These are phyloP conservation scores for Lacerta viridis DNA, from an alignment of 2,797 vertebrate genomes.

Conservation along the genomic window DNA sequence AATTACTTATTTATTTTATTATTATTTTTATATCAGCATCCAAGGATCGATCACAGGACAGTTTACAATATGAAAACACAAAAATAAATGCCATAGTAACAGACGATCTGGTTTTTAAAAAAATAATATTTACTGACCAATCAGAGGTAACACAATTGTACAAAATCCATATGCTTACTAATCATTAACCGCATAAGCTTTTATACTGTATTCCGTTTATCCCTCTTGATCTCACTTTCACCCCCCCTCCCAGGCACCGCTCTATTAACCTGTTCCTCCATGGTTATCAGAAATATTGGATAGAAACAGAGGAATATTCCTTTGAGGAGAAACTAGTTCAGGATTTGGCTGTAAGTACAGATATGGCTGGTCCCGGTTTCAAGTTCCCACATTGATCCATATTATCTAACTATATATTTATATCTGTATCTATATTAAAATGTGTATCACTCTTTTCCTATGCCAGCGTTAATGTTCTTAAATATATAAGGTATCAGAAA, in stretches of 20 bases:
- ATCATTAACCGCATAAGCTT: constrained; percentile 87
- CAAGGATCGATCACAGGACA: too few relatives aligned
- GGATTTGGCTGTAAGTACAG: constrained; percentile 99
- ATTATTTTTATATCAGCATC: not conserved
- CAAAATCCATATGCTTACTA: constrained; percentile 85
- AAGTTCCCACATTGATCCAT: constrained; percentile 61
- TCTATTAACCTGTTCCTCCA: constrained; percentile 99
- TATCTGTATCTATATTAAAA: constrained; percentile 39
- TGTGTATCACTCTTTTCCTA: constrained; percentile 41
- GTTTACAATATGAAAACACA: too few relatives aligned
- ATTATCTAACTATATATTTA: constrained; percentile 35
- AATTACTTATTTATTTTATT: constrained; percentile 35
- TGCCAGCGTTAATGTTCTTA: constrained; percentile 45
- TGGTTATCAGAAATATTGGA: constrained; percentile 99
- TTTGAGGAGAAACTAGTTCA: constrained; percentile 99
- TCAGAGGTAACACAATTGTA: constrained; percentile 88
- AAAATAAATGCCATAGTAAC: too few relatives aligned
- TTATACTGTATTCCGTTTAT: constrained; percentile 83
- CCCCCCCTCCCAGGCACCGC: constrained; percentile 94
- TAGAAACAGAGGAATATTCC: constrained; percentile 99
- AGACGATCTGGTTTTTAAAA: too few relatives aligned
- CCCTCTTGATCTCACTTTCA: constrained; percentile 91
- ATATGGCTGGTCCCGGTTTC: constrained; percentile 65
- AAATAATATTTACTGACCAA: constrained; percentile 82
- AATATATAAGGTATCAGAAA: constrained; percentile 38